Evolutionary conservation across 2,113 vertebrate genomes (phyloP), one percentile per base, ranked within the genome.

Genomic region (Telmatochromis brichardi): DNA sequence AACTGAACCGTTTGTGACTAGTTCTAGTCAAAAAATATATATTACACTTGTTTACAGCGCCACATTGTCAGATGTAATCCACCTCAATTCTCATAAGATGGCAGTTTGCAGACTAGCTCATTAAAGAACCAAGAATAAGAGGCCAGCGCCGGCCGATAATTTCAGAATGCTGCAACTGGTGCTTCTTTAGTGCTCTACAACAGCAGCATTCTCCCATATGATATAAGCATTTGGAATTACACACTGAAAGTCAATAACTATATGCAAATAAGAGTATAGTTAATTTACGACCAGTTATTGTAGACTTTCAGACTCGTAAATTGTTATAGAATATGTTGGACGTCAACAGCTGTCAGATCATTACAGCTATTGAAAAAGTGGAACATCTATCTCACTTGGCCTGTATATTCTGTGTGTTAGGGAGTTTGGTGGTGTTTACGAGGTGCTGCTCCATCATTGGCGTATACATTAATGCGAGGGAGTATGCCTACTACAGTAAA

Each of bases 91-190:
- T n/a, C 2, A 50, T 33, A 13, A 13, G 6, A 78, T 78, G 26
- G 73, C 6, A 78, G 45, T 6, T 78, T 78, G 73, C 73, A 51
- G 26, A 78, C 17, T 47, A 33, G 21, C 21, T 78, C 45, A 78
- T 51, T 78, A 78, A 51, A 33, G 10, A 78, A 13, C 45, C 26
- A 13, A 31, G 4, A 65, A 68, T 37, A 37, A 37, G 40, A 73
- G 40, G 68, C 21, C 37, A 23, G 2, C 13, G 4, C 2, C 0
- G 7, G 31, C 9, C 3, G 1, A 19, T 78, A 31, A 1, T 19
- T 50, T 78, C 23, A 78, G 6, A n/a, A 51, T n/a, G 6, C 28
- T 50, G 17, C 45, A 78, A 78, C 6, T 51, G 26, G 42, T n/a
- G 17, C 45, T 50, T 33, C 26, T 51, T 50, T 51, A 78, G 45